Conservation (phyloP, 1,140 invertebrate genomes). For the Euwallacea fornicatus region DNA sequence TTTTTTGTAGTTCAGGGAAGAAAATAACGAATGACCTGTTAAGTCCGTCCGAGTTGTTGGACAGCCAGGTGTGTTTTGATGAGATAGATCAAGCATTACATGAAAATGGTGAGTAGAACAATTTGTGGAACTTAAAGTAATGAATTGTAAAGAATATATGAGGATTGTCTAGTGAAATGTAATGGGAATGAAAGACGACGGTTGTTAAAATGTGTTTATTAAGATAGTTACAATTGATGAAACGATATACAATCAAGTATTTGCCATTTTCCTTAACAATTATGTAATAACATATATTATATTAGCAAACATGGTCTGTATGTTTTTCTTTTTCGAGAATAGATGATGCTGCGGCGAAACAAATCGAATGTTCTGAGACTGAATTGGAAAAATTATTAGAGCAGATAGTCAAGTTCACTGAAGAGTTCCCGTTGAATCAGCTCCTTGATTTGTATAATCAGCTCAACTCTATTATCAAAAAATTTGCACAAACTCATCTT, state of each 20-base stretch:
- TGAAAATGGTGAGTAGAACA: conserved; percentile 44
- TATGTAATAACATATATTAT: too few relatives aligned
- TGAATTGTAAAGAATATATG: neutral
- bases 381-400: conserved; percentile 63
- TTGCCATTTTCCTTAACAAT: too few relatives aligned
- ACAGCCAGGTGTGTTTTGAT: conserved; percentile 49
- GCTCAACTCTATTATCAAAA: conserved; percentile 59
- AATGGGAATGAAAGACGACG: neutral
- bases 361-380: conserved; percentile 60
- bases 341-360: conserved; percentile 49
- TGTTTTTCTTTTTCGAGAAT: too few relatives aligned
- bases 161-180: neutral
- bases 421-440: conserved; percentile 60
- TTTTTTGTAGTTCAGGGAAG: conserved; percentile 1
- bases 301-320: too few relatives aligned
- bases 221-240: neutral
- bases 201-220: neutral
- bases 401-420: conserved; percentile 59
- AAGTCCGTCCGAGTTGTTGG: conserved; percentile 51
- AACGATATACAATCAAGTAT: too few relatives aligned
- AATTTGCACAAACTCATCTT: conserved; percentile 57
- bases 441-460: conserved; percentile 66
- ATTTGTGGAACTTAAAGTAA: conserved; percentile 4
- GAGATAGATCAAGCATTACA: conserved; percentile 50
- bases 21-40: conserved; percentile 46